A percentile compares a stretch with the other conserved stretches of the same genome.
Evolutionary conservation across 2,797 vertebrate genomes (phyloP).

Genomic region (Heliangelus exortis): DNA sequence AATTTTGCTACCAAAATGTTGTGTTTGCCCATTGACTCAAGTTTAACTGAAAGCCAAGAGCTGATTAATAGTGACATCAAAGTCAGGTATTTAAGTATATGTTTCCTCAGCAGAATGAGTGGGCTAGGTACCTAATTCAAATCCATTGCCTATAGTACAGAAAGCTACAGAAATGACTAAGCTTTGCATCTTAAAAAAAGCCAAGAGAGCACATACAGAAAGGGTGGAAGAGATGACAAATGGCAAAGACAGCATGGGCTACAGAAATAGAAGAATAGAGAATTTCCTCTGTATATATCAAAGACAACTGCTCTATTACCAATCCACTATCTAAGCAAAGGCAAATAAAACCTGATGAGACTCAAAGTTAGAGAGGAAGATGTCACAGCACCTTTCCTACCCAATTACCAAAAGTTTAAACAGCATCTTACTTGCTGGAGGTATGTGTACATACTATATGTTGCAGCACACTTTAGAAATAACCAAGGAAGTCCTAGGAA

Average conservation of each 20-base stretch:
- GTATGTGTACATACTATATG: background rate
- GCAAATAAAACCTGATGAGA: background rate
- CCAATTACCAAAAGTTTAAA: background rate
- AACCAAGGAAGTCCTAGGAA: background rate
- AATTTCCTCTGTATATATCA: background rate
- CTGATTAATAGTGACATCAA: conserved; percentile 27
- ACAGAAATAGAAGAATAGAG: background rate
- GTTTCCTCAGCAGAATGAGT: background rate
- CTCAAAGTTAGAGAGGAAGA: background rate
- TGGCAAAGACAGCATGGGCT: background rate
- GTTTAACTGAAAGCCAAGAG: background rate
- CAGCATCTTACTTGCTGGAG: background rate
- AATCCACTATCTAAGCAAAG: background rate
- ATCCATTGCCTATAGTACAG: background rate
- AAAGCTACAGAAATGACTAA: background rate
- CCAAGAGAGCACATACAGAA: background rate
- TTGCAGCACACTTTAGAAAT: background rate
- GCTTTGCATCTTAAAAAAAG: background rate
- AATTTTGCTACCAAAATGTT: background rate
- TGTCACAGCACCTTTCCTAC: background rate
- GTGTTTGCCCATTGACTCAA: background rate
- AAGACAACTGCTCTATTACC: background rate
- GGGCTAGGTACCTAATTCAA: background rate
- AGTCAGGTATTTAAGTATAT: conserved; percentile 2
- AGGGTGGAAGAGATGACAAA: background rate